A percentile compares a stretch with the other conserved stretches of the same genome.
These are phyloP conservation scores for Hemithea aestivaria DNA, from an alignment of 2,888 invertebrate genomes.

Conservation along the genomic window DNA sequence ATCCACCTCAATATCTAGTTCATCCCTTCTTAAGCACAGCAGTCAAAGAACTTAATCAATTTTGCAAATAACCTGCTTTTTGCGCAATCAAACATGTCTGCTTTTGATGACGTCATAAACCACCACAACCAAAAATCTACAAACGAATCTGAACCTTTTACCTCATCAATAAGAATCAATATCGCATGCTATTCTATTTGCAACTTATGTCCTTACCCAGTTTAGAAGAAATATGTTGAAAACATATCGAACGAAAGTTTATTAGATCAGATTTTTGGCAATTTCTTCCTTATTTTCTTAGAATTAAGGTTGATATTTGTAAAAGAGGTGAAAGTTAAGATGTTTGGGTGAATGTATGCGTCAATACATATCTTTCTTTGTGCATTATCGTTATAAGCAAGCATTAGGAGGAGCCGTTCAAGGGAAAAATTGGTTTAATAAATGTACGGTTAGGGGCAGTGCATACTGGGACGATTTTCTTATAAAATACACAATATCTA, in stretches of 20 bases:
- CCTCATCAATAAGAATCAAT: neutral
- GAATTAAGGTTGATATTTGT: conserved; percentile 19
- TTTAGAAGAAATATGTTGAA: conserved; percentile 56
- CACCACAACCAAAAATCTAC: neutral
- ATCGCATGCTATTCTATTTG: conserved; percentile 1
- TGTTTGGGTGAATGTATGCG: conserved; percentile 37
- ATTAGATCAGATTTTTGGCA: conserved; percentile 32
- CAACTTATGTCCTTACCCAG: neutral
- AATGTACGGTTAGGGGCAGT: conserved; percentile 43
- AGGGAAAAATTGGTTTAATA: conserved; percentile 75
- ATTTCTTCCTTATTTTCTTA: neutral
- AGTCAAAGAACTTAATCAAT: conserved; percentile 73
- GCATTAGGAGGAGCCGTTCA: conserved; percentile 69
- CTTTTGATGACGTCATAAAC: conserved; percentile 20
- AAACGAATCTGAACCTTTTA: conserved; percentile 15
- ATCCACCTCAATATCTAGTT: conserved; percentile 2
- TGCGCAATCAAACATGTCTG: conserved; percentile 48
- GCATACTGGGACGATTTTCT: conserved; percentile 19
- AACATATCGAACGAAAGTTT: conserved; percentile 69
- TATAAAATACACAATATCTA: too few relatives aligned
- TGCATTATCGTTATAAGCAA: conserved; percentile 65
- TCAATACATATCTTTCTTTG: conserved; percentile 65
- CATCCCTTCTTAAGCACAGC: conserved; percentile 34
- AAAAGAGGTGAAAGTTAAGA: conserved; percentile 24
- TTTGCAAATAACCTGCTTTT: conserved; percentile 69